Conservation (phyloP, 2,888 invertebrate species). For the Platycnemis pennipes region DNA sequence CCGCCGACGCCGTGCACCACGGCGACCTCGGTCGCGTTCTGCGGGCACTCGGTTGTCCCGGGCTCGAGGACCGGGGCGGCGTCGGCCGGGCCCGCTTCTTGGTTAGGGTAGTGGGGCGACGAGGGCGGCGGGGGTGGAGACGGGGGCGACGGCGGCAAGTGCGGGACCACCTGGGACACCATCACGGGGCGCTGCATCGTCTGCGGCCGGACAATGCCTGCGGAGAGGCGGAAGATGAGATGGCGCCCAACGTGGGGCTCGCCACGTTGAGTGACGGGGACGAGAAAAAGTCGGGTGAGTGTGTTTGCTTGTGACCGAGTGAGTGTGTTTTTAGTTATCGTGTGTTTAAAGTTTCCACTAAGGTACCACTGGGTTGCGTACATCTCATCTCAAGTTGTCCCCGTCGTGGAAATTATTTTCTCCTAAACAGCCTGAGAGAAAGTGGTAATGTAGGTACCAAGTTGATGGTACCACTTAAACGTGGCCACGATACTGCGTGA, state of each 20-base stretch:
- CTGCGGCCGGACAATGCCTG: slow-evolving; percentile 89
- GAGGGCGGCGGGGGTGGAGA: slow-evolving; percentile 78
- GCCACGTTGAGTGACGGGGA: background rate
- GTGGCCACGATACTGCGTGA: too few species aligned
- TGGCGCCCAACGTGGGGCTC: background rate
- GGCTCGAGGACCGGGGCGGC: slow-evolving; percentile 76
- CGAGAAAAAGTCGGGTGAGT: too few species aligned
- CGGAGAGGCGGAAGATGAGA: slow-evolving; percentile 72
- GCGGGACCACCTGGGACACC: slow-evolving; percentile 80
- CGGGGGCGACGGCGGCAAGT: slow-evolving; percentile 78
- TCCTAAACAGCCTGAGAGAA: too few species aligned
- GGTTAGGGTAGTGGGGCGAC: slow-evolving; percentile 77
- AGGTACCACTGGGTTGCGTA: too few species aligned
- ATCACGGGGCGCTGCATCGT: slow-evolving; percentile 83
- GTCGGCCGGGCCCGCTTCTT: slow-evolving; percentile 77
- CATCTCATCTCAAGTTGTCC: too few species aligned
- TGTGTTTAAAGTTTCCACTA: too few species aligned
- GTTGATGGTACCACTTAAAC: too few species aligned
- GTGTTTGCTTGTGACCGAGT: too few species aligned
- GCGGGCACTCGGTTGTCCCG: slow-evolving; percentile 88
- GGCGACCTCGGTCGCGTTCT: slow-evolving; percentile 81
- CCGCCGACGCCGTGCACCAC: slow-evolving; percentile 73
- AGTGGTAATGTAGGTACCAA: too few species aligned
- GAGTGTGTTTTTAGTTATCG: too few species aligned
- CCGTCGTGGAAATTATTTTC: too few species aligned